phyloP scores from a whole-genome alignment of 2,888 invertebrate genomes.

The Pimpla rufipes region DNA sequence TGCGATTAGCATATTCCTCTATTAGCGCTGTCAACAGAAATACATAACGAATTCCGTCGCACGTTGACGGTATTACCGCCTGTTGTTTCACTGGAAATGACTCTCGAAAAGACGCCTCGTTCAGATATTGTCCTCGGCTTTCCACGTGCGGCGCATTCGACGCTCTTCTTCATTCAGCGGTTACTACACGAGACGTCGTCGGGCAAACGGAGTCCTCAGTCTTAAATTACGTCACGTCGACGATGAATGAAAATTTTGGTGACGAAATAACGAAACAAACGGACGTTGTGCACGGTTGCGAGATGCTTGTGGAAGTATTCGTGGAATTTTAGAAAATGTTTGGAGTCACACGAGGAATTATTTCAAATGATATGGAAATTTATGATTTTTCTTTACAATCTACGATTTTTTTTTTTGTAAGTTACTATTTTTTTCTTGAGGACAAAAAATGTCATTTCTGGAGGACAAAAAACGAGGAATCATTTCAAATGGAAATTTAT shows the following conservation, averaged over 20 bases:
- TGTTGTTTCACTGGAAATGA: slow-evolving; percentile 13
- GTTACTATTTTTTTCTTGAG: no score
- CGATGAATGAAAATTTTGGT: not conserved
- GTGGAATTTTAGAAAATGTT: no score
- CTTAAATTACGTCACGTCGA: not conserved
- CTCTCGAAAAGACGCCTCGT: slow-evolving; percentile 35
- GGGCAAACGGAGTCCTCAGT: no score
- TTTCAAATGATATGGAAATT: no score
- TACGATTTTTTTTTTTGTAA: no score
- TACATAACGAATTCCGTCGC: slow-evolving; percentile 14
- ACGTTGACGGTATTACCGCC: not conserved
- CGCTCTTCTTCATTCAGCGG: slow-evolving; percentile 2
- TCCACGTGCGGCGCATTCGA: not conserved
- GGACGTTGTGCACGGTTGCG: no score
- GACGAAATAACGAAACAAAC: not conserved
- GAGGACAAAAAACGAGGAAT: no score
- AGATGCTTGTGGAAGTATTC: not conserved
- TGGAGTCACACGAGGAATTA: no score
- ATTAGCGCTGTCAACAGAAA: slow-evolving; percentile 4
- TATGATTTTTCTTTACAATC: no score
- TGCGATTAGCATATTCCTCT: slow-evolving; percentile 42
- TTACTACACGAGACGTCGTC: not conserved
- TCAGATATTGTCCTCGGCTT: slow-evolving; percentile 25
- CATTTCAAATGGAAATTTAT: no score
- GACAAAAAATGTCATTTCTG: no score